phyloP scores from a whole-genome alignment of 2,113 vertebrate genomes.

The Toxostoma redivivum region DNA sequence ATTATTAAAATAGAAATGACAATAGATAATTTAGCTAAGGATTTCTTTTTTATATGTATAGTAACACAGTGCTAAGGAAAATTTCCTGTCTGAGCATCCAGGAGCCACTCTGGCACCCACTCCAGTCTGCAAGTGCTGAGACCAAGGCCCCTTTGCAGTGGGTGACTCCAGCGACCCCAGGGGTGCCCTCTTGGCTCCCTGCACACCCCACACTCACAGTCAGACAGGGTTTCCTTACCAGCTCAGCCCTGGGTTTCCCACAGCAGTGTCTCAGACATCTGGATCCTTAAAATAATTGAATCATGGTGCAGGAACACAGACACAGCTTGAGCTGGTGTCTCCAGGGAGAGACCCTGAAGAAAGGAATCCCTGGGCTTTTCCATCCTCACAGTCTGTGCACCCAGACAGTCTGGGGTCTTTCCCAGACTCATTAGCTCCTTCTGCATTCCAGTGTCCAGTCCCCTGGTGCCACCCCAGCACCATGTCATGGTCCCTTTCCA shows the following conservation, averaged over 20 bases:
- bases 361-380: not conserved
- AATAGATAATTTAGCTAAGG: not conserved
- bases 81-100: not conserved
- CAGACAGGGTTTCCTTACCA: not conserved
- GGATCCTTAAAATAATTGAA: not conserved
- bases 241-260: not conserved
- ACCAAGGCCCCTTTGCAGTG: not conserved
- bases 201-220: not conserved
- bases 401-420: not conserved
- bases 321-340: not conserved
- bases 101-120: not conserved
- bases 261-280: accelerated
- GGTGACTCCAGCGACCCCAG: not conserved
- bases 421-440: not conserved
- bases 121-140: not conserved
- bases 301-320: not conserved
- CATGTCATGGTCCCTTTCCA: not conserved
- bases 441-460: not conserved
- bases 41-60: not conserved
- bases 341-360: not conserved
- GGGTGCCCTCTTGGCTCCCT: not conserved
- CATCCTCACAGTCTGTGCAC: not conserved
- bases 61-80: not conserved
- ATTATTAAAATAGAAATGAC: not conserved
- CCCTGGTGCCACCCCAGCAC: not conserved